A percentile compares a stretch with the other conserved stretches of the same genome.
phyloP scores from a whole-genome alignment of 64 coral and sea anemone genomes.

The Stichodactyla helianthus region DNA sequence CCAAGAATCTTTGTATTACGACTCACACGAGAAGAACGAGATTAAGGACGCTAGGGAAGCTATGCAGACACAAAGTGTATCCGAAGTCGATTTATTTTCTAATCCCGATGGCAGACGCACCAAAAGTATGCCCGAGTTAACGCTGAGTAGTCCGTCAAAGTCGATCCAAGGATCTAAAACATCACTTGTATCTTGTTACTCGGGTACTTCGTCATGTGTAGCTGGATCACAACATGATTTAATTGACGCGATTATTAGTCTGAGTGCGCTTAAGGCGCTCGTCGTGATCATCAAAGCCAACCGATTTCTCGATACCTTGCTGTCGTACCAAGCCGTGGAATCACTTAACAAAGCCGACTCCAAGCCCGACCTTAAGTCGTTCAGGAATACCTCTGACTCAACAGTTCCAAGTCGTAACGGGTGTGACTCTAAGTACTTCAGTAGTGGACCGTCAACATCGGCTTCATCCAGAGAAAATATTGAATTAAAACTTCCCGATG shows the following conservation, averaged over 20 bases:
- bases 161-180: slow-evolving; percentile 13
- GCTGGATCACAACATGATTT: background rate
- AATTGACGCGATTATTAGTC: slow-evolving; percentile 8
- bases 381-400: background rate
- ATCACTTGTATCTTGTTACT: background rate
- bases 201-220: background rate
- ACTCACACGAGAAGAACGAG: slow-evolving; percentile 5
- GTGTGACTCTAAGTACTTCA: background rate
- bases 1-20: background rate
- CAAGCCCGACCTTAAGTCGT: background rate
- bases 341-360: background rate
- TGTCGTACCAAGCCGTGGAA: slow-evolving; percentile 5
- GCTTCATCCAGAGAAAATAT: background rate
- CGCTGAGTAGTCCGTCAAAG: slow-evolving; percentile 1
- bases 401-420: background rate
- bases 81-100: background rate
- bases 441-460: background rate
- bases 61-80: background rate
- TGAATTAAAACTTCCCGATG: background rate
- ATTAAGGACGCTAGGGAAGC: background rate
- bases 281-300: slow-evolving; percentile 11
- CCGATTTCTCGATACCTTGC: background rate
- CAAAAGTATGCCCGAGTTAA: slow-evolving; percentile 18
- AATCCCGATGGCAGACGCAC: background rate
- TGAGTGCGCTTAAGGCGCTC: slow-evolving; percentile 19